A percentile compares a stretch with the other conserved stretches of the same genome.
phyloP scores from a whole-genome alignment of 2,888 invertebrate species.

The Campopleginae sp. region DNA sequence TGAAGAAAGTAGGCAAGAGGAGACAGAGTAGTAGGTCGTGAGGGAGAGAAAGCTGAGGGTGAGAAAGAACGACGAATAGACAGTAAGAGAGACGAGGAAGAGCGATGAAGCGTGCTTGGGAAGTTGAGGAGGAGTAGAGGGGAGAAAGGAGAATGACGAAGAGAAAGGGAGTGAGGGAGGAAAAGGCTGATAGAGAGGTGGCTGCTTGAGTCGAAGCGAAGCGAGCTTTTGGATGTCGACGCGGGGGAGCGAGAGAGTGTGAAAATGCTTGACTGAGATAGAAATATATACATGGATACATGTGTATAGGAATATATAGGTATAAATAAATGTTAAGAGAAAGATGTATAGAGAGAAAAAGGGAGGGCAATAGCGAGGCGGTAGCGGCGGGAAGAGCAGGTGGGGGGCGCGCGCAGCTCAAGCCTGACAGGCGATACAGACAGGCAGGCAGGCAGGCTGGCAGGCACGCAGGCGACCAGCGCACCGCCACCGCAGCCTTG shows the following conservation, averaged over 20 bases:
- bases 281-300: slow-evolving; percentile 38
- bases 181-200: slow-evolving; percentile 58
- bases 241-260: slow-evolving; percentile 40
- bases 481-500: slow-evolving; percentile 82
- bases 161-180: slow-evolving; percentile 36
- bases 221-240: slow-evolving; percentile 54
- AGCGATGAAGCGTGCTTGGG: slow-evolving; percentile 58
- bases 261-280: slow-evolving; percentile 47
- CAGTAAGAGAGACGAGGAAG: slow-evolving; percentile 55
- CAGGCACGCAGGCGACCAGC: slow-evolving; percentile 73
- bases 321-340: not conserved
- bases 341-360: slow-evolving; percentile 33
- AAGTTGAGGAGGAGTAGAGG: slow-evolving; percentile 62
- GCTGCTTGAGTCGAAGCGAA: slow-evolving; percentile 63
- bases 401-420: slow-evolving; percentile 77
- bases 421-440: slow-evolving; percentile 69
- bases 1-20: slow-evolving; percentile 38
- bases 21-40: slow-evolving; percentile 28
- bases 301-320: slow-evolving; percentile 30
- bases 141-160: slow-evolving; percentile 27
- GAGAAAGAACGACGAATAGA: slow-evolving; percentile 49
- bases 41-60: slow-evolving; percentile 47
- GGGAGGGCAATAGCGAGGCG: slow-evolving; percentile 55
- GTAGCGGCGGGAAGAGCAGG: slow-evolving; percentile 67
- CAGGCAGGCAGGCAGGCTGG: slow-evolving; percentile 73